phyloP scores from a whole-genome alignment of 2,113 vertebrate genomes.

The Entelurus aequoreus region DNA sequence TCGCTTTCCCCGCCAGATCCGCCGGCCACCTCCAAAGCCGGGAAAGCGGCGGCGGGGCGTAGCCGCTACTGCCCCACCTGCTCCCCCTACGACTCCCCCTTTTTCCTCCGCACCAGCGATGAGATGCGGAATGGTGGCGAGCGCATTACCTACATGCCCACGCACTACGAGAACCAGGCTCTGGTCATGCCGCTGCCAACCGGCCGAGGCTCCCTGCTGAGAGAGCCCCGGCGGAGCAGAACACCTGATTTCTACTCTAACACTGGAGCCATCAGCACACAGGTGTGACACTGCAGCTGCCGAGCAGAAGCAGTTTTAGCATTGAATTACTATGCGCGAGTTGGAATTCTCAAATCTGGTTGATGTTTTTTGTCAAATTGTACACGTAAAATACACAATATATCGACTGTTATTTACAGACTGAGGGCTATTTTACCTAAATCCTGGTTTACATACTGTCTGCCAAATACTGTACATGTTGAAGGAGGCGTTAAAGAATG shows the following conservation, averaged over 20 bases:
- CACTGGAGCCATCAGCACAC: constrained; percentile 88
- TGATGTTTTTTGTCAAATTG: background rate
- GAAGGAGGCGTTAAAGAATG: background rate
- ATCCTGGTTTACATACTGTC: constrained; percentile 23
- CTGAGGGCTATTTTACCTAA: constrained; percentile 60
- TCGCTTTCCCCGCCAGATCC: constrained; percentile 64
- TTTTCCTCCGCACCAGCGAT: constrained; percentile 84
- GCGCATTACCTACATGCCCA: constrained; percentile 78
- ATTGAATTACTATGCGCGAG: background rate
- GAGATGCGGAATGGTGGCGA: constrained; percentile 88
- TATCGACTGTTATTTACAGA: constrained; percentile 42
- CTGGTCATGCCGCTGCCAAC: constrained; percentile 75
- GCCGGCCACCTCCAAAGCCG: constrained; percentile 29
- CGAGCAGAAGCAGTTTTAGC: background rate
- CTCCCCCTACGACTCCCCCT: constrained; percentile 83
- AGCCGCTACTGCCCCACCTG: constrained; percentile 80
- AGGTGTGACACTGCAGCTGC: constrained; percentile 73
- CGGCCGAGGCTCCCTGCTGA: constrained; percentile 78
- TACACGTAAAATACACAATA: constrained; percentile 17
- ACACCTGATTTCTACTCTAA: constrained; percentile 79
- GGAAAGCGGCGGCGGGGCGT: constrained; percentile 47
- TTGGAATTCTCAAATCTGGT: background rate
- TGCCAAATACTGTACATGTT: constrained; percentile 20
- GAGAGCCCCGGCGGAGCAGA: constrained; percentile 45
- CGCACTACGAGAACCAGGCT: constrained; percentile 82